Percentiles rank a stretch among this genome's conserved stretches.
These are phyloP conservation scores for Poeciliopsis occidentalis DNA, from an alignment of 2,113 vertebrate genomes.

Conservation along the genomic window DNA sequence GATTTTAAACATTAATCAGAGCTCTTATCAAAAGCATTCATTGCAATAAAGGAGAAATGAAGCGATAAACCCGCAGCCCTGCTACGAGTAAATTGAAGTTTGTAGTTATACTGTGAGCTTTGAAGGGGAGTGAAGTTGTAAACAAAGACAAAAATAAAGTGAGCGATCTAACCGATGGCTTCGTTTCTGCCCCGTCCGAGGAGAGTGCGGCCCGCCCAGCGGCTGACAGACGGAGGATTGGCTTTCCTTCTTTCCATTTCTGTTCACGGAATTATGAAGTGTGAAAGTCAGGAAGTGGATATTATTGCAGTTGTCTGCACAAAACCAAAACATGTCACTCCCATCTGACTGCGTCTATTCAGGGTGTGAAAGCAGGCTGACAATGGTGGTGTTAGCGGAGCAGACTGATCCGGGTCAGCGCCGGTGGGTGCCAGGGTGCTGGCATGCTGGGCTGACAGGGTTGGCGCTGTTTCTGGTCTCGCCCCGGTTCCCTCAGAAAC, in stretches of 20 bases:
- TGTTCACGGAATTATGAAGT: conserved; percentile 76
- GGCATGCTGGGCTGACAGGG: conserved; percentile 37
- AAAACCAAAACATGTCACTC: conserved; percentile 70
- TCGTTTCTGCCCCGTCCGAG: conserved; percentile 67
- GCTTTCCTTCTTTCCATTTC: conserved; percentile 52
- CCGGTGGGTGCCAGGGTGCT: conserved; percentile 42
- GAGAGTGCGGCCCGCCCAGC: conserved; percentile 41
- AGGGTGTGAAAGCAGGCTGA: conserved; percentile 57
- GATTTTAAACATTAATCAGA: too few species aligned
- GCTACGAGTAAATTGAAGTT: not conserved
- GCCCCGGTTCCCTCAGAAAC: conserved; percentile 18
- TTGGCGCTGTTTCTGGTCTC: conserved; percentile 47
- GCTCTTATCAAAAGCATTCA: not conserved
- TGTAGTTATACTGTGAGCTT: not conserved
- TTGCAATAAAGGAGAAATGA: not conserved
- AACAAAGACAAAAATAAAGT: conserved; percentile 19
- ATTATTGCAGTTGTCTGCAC: conserved; percentile 76
- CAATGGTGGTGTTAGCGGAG: conserved; percentile 63
- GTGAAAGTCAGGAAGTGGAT: conserved; percentile 77
- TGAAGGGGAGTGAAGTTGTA: conserved; percentile 9
- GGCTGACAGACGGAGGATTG: conserved; percentile 64
- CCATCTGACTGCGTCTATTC: conserved; percentile 64
- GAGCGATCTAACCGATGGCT: conserved; percentile 42
- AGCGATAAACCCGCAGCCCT: too few species aligned
- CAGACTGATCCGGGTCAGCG: conserved; percentile 50